These are phyloP conservation scores for Hyppa rectilinea DNA, from an alignment of 2,888 invertebrate genomes.

Conservation along the genomic window DNA sequence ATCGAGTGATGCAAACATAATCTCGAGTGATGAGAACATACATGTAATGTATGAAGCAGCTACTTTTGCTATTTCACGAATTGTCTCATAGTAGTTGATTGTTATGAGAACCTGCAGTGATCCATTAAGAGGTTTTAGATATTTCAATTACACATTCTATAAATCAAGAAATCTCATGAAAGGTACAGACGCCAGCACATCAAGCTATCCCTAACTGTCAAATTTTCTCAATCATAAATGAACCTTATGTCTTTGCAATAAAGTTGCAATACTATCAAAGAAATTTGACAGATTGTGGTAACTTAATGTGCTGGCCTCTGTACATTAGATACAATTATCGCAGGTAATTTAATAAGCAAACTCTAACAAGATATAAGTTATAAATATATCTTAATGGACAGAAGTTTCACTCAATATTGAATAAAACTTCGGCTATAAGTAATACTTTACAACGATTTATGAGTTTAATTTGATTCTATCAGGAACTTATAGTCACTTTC, in stretches of 20 bases:
- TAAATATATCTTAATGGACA: constrained; percentile 44
- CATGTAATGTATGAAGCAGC: neutral
- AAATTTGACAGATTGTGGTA: no score
- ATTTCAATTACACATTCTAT: neutral
- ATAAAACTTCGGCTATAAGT: constrained; percentile 44
- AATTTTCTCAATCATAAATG: no score
- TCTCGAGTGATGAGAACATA: neutral
- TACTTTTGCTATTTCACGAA: neutral
- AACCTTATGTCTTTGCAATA: no score
- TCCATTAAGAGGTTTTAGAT: neutral
- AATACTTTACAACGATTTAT: constrained; percentile 36
- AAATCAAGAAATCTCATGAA: neutral
- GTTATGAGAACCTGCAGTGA: no score
- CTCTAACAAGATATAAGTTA: constrained; percentile 18
- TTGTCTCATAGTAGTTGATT: neutral
- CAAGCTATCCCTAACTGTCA: no score
- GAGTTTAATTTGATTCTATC: constrained; percentile 42
- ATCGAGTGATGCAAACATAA: no score
- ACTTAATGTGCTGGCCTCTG: no score
- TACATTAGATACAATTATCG: no score
- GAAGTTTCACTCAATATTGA: constrained; percentile 41
- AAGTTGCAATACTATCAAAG: no score
- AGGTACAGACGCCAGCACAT: neutral
- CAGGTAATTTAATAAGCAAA: neutral
- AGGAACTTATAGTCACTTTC: constrained; percentile 14